Evolutionary conservation across 1,140 invertebrate species (phyloP), one percentile per base, ranked within the genome.

Genomic region (Homalodisca vitripennis): DNA sequence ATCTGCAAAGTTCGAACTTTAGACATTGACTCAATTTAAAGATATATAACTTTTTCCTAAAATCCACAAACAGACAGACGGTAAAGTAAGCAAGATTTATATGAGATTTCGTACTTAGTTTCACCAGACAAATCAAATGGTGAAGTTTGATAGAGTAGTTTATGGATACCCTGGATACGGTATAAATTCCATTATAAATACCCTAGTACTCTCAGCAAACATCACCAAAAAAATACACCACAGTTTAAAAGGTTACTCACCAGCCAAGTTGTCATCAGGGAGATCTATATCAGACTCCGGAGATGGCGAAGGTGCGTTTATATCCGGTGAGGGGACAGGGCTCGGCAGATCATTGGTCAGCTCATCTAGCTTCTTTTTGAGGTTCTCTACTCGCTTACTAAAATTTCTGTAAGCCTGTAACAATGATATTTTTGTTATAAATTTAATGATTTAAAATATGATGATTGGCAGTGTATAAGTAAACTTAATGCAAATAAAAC

Each of bases 321-420:
- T 79, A 75, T 89, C 88, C 1, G 91, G 90, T 74, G 90, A 84
- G 1, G 88, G 88, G 32, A 81, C 78, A 13, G 87, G 80, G 67
- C 84, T 87, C 1, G 86, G 83, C 62, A 94, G 77, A 1, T 80
- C 84, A 17, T 83, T 82, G 70, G 86, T 85, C 29, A 92, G 78
- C 72, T 97, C 93, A 73, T 92, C 91, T 46, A 97, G 77, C 77
- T 93, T 94, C 48, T 90, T 88, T 77, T 95, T 91, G 24, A 97
- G 83, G 66, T 87, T 87, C 77, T 93, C 92, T 0, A 97, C 92
- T 73, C 93, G 84, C 46, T 86, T 87, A 1, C 92, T 92, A 84
- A 96, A 97, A 77, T 92, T 95, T 81, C 92, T 92, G 77, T 97
- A 98, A 6, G 95, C 94, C 93, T 95, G 74, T 34, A 78, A 75